Percentiles rank a stretch among this genome's conserved stretches.
phyloP scores from a whole-genome alignment of 2,113 vertebrate species.

The Sprattus sprattus region DNA sequence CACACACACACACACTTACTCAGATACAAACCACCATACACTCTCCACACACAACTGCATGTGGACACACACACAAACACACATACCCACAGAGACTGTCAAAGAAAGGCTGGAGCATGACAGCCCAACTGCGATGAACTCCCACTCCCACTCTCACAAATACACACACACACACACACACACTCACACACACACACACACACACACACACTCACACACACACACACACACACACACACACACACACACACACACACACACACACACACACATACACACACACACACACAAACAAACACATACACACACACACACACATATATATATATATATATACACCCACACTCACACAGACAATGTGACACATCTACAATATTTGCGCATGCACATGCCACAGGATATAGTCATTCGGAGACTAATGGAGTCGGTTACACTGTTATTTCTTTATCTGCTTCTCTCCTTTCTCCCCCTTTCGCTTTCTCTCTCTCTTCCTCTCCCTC shows the following conservation, averaged over 20 bases:
- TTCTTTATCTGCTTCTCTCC: neutral
- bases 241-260: neutral
- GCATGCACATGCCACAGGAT: neutral
- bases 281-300: neutral
- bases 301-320: too few species aligned
- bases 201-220: neutral
- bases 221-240: neutral
- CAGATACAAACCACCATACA: neutral
- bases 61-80: neutral
- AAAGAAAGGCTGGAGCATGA: neutral
- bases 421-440: neutral
- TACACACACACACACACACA: neutral
- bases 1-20: neutral
- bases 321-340: neutral
- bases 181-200: neutral
- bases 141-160: neutral
- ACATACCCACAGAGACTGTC: neutral
- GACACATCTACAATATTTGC: neutral
- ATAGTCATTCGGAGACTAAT: neutral
- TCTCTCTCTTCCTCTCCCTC: neutral
- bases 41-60: neutral
- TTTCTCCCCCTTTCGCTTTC: neutral
- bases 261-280: neutral
- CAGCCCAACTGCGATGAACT: neutral
- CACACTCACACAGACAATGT: neutral